Percentiles rank a stretch among this genome's conserved stretches.
Conservation (phyloP, 2,113 vertebrate species). For the human (Homo sapiens) region DNA sequence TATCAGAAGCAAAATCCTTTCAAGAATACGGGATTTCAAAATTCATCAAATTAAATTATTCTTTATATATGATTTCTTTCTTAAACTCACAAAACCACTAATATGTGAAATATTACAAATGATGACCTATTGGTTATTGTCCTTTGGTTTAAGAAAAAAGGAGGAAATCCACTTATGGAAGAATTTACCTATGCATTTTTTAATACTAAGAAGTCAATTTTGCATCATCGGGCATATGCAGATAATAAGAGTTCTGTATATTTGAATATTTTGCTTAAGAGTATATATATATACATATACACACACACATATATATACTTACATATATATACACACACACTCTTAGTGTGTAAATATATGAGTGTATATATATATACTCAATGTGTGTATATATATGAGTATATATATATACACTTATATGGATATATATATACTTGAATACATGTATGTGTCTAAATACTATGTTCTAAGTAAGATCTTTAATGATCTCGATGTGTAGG, state of each 20-base stretch:
- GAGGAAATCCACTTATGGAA: background rate
- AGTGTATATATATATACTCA: too few species aligned
- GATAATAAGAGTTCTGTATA: background rate
- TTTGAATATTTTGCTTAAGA: background rate
- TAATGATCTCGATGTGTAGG: background rate
- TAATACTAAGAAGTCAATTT: background rate
- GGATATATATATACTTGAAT: background rate
- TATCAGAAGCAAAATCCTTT: background rate
- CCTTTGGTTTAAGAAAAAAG: background rate
- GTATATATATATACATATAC: rapidly evolving
- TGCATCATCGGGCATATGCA: background rate
- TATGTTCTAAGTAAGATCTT: background rate
- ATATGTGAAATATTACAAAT: background rate
- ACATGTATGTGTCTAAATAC: background rate
- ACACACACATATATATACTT: too few species aligned
- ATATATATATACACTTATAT: too few species aligned
- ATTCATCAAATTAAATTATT: background rate
- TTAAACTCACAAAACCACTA: background rate
- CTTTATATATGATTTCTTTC: background rate
- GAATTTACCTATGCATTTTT: background rate
- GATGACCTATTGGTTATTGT: background rate
- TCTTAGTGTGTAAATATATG: too few species aligned
- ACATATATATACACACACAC: too few species aligned
- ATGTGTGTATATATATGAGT: too few species aligned
- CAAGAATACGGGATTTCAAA: background rate